Base-by-base conservation (phyloP, 1,140 invertebrate genomes). In the Schmidtea mediterranea region DNA sequence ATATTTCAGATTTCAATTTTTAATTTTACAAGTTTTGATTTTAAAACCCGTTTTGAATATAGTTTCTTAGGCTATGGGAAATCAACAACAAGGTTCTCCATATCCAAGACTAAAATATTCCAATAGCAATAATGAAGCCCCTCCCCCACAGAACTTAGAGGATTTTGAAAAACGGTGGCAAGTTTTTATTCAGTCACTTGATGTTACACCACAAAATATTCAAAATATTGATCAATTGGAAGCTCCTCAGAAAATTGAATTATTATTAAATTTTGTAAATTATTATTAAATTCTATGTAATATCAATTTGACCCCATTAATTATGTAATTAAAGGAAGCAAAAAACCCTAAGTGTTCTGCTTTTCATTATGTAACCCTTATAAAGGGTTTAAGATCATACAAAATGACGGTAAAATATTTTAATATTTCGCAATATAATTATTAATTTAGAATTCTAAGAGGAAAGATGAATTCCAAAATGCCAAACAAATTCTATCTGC, bases 311-410 rank as follows among this genome's bases (percentile, higher is more conserved):
- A n/a, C n/a, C n/a, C n/a, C n/a, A n/a, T n/a, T n/a, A n/a, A n/a
- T 19, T 41, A 9, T 41, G 19, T 19, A 15, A 15, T 6, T 45
- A 13, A 13, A 45, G 43, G 21, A 13, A 6, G 18, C 43, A 22
- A 21, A 45, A 6, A 45, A 45, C n/a, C 15, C 15, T 21, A 45
- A 45, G 22, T 15, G 12, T 19, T 45, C 43, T 5, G 43, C 43
- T 19, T 45, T 19, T 45, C 43, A 45, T 45, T 45, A 45, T 21
- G 43, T 45, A 13, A 45, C 43, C 19, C 23, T 45, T 13, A 45
- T 45, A 15, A 45, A 45, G n/a, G 18, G 15, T 6, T n/a, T 45
- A 5, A 3, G 26, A 32, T 32, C 26, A 32, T 32, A 32, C 10
- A 32, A 32, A 32, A 32, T 32, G 26, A 32, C 26, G 3, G 26